phyloP scores from a whole-genome alignment of 2,797 vertebrate genomes.

The Limnodromus scolopaceus region DNA sequence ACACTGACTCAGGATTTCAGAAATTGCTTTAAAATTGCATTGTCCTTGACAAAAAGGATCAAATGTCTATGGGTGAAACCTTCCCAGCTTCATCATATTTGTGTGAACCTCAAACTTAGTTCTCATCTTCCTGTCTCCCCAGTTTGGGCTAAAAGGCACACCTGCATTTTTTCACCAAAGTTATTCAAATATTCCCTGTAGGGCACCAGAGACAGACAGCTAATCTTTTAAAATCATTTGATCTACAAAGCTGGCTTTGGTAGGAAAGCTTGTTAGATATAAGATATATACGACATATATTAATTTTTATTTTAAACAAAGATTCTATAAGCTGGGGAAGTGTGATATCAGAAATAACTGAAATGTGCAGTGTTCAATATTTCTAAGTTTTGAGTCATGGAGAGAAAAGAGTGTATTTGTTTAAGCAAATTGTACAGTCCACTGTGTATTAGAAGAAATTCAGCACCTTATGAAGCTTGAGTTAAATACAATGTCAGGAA shows the following conservation, averaged over 20 bases:
- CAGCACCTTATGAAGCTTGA: not conserved
- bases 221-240: not conserved
- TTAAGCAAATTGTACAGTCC: not conserved
- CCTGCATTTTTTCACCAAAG: not conserved
- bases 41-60: not conserved
- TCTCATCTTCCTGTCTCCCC: not conserved
- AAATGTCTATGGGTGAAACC: rapidly evolving
- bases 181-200: not conserved
- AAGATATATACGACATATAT: not conserved
- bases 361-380: not conserved
- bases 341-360: not conserved
- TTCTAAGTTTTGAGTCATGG: not conserved
- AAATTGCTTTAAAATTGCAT: not conserved
- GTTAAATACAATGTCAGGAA: not conserved
- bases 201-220: not conserved
- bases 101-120: not conserved
- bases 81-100: not conserved
- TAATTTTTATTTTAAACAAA: not conserved
- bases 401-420: not conserved
- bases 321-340: not conserved
- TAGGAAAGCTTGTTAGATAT: not conserved
- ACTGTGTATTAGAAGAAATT: not conserved
- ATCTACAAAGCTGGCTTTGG: not conserved
- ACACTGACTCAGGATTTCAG: not conserved
- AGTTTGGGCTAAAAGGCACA: not conserved